phyloP scores from a whole-genome alignment of 2,797 vertebrate species.

The Argyrosomus regius region DNA sequence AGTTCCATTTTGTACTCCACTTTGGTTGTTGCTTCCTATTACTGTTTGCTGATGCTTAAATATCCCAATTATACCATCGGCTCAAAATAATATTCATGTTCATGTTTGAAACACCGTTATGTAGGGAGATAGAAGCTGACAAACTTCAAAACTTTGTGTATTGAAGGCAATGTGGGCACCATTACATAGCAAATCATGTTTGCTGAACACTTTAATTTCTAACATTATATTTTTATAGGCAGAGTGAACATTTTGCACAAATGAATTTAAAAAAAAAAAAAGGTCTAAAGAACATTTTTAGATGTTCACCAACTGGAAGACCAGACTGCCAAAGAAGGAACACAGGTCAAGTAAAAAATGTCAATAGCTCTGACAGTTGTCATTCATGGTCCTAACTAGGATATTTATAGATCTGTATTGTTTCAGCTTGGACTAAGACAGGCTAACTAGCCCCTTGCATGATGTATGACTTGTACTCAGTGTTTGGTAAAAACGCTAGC shows the following conservation, averaged over 20 bases:
- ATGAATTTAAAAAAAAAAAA: not conserved
- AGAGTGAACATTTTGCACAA: not conserved
- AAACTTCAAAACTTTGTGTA: not conserved
- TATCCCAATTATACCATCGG: constrained; percentile 2
- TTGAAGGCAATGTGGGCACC: not conserved
- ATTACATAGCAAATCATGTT: not conserved
- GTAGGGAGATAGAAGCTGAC: not conserved
- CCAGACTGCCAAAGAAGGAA: constrained; percentile 37
- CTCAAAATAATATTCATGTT: constrained; percentile 14
- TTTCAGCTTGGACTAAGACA: constrained; percentile 20
- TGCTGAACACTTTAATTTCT: not conserved
- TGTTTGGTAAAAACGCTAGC: not conserved
- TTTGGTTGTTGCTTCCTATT: constrained; percentile 16
- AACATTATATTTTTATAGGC: not conserved
- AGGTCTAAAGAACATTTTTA: not conserved
- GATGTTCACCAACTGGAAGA: constrained; percentile 23
- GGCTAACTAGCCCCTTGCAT: constrained; percentile 13
- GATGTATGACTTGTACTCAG: not conserved
- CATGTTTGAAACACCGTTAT: constrained; percentile 2
- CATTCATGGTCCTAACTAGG: constrained; percentile 46
- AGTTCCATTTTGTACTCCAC: constrained; percentile 19
- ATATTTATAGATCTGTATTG: constrained; percentile 59
- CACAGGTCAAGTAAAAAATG: constrained; percentile 48
- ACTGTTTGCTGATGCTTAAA: constrained; percentile 32
- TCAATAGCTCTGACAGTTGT: constrained; percentile 58